Percentiles rank a stretch among this genome's conserved stretches.
Evolutionary conservation across 2,888 invertebrate species (phyloP).

Genomic region (Priocnemis perturbator): DNA sequence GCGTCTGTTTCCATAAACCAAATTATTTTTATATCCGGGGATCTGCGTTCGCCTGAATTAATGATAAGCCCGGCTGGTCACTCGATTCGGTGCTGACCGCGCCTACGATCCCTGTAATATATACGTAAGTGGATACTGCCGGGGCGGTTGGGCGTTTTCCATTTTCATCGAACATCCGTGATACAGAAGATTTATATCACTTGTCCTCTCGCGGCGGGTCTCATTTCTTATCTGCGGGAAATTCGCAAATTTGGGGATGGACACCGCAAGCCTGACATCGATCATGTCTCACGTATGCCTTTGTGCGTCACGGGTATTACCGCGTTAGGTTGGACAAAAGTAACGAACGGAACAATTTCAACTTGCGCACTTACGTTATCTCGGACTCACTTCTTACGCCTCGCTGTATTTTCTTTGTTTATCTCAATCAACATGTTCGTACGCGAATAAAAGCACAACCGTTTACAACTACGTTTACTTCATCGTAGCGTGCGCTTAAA

Average conservation of each 20-base stretch:
- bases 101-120: constrained; percentile 51
- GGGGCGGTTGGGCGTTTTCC: constrained; percentile 42
- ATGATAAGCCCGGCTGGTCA: constrained; percentile 68
- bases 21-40: constrained; percentile 74
- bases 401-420: too few species aligned
- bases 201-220: constrained; percentile 21
- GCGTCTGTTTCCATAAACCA: constrained; percentile 73
- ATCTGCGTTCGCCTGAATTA: constrained; percentile 69
- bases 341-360: too few species aligned
- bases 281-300: too few species aligned
- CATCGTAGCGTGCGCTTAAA: too few species aligned
- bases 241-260: constrained; percentile 19
- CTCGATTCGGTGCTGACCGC: constrained; percentile 56
- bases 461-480: too few species aligned
- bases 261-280: too few species aligned
- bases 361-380: too few species aligned
- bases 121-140: constrained; percentile 48
- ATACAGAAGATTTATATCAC: constrained; percentile 54
- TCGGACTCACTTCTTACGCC: too few species aligned
- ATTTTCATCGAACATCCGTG: constrained; percentile 40
- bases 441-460: too few species aligned
- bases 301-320: too few species aligned
- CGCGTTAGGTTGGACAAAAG: too few species aligned
- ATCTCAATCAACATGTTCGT: too few species aligned
- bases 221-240: constrained; percentile 23